Percentiles rank a stretch among this genome's conserved stretches.
Conservation (phyloP, 2,113 vertebrate species). For the Phocoena sinus region DNA sequence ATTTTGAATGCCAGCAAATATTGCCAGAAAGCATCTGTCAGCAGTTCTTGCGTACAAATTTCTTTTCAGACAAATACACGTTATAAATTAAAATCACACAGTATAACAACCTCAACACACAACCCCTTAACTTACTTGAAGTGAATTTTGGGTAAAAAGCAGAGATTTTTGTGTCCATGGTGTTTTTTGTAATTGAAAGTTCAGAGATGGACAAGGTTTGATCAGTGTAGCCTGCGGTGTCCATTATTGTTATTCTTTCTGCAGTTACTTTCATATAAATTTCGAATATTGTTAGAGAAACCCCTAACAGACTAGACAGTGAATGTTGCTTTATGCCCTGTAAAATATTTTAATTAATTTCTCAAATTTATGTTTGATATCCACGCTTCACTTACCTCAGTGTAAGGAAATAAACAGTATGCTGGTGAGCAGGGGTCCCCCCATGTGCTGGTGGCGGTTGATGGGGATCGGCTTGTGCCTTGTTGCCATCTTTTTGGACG, state of each 20-base stretch:
- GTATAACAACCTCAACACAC: background rate
- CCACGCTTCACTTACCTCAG: background rate
- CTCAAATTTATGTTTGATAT: background rate
- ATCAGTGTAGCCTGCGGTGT: background rate
- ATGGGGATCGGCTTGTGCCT: background rate
- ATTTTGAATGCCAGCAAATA: slow-evolving; percentile 30
- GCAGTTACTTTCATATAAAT: background rate
- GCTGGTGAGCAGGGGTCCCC: background rate
- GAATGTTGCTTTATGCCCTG: background rate
- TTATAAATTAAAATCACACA: slow-evolving; percentile 36
- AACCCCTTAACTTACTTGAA: background rate
- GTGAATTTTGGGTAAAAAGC: background rate
- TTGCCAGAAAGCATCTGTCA: background rate
- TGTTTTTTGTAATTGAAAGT: background rate
- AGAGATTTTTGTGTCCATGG: background rate
- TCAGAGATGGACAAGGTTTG: background rate
- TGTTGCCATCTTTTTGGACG: background rate
- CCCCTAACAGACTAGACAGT: background rate
- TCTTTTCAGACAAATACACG: slow-evolving; percentile 28
- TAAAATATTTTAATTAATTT: background rate
- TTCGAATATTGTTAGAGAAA: background rate
- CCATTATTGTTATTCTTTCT: background rate
- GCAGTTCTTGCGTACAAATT: background rate
- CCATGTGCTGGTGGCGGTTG: background rate
- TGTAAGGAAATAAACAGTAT: background rate